A percentile compares a stretch with the other conserved stretches of the same genome.
These are phyloP conservation scores for Cephonodes hylas DNA, from an alignment of 2,888 invertebrate species.

Conservation along the genomic window DNA sequence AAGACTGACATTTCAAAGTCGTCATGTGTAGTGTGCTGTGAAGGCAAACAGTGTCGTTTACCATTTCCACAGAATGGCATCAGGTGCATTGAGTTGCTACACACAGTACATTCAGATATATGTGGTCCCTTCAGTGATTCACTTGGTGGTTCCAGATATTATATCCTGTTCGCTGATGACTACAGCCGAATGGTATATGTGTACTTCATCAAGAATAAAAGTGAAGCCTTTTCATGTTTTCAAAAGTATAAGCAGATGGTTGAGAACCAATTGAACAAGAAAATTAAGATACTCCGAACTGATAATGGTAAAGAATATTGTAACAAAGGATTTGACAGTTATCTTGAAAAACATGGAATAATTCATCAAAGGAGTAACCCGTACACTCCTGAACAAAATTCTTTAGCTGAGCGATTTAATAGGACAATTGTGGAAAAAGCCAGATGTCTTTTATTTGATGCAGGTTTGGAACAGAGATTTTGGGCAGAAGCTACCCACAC, in stretches of 20 bases:
- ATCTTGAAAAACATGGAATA: too few species aligned
- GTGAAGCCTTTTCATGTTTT: conserved; percentile 22
- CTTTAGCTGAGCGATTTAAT: conserved; percentile 17
- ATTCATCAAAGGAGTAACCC: neutral
- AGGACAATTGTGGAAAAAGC: conserved; percentile 19
- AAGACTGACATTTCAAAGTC: conserved; percentile 24
- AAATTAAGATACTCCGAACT: too few species aligned
- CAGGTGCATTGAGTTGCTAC: conserved; percentile 20
- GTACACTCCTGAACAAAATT: conserved; percentile 21
- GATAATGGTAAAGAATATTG: too few species aligned
- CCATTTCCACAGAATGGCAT: conserved; percentile 20
- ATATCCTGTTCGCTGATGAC: conserved; percentile 15
- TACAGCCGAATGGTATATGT: conserved; percentile 21
- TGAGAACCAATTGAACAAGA: too few species aligned
- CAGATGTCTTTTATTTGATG: conserved; percentile 16
- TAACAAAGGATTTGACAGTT: too few species aligned
- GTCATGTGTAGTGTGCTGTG: conserved; percentile 23
- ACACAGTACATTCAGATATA: conserved; percentile 19
- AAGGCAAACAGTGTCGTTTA: conserved; percentile 25
- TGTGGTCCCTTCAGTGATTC: conserved; percentile 29
- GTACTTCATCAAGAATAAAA: conserved; percentile 27
- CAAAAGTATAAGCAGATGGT: neutral
- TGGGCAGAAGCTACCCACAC: conserved; percentile 22
- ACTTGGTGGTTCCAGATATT: conserved; percentile 17
- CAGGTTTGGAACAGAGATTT: conserved; percentile 5